Base-by-base conservation (phyloP, 2,113 vertebrate genomes). In the Amblyopsis rosae region DNA sequence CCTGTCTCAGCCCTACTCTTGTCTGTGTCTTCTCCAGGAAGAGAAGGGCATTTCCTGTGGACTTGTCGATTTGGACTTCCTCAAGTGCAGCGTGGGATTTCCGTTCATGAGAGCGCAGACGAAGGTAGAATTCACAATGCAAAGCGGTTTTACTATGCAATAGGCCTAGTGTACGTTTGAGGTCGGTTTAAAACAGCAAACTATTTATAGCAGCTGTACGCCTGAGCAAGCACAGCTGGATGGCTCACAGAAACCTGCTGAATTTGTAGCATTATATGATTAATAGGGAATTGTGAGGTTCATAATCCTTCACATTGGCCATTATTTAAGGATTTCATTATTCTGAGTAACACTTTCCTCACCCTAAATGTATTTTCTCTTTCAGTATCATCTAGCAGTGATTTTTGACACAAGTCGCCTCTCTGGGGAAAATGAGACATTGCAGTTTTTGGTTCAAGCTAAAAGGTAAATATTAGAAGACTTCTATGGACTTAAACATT, bases 91-190 rank as follows among this genome's bases (percentile, higher is more conserved):
- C 2, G 95, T 99, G 91, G 96, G 97, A 87, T 98, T 98, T 94
- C 98, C 98, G 65, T 99, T 98, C 92, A 98, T 99, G 98, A 95
- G 95, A 89, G 97, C 97, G 0, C 96, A 96, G 84, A 96, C 95
- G 0, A 94, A 91, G 97, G 98, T 99, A 93, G 11, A 47, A 7
- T 54, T 6, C 58, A 49, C 48, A 11, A 16, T 51, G 45, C 26
- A 45, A 41, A 35, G 35, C 13, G 9, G 12, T 15, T n/a, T 60
- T n/a, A 45, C 41, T 12, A 26, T 32, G 11, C 16, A 26, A 45
- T 9, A 15, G 11, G n/a, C 9, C 46, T 10, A 16, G 13, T n/a
- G 15, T 65, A 12, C 50, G 10, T 15, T 4, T 11, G 41, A n/a
- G 26, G 26, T 26, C 26, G 26, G 26, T 26, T 26, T 26, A 6